phyloP scores from a whole-genome alignment of 2,113 vertebrate species.

The Fukomys damarensis region DNA sequence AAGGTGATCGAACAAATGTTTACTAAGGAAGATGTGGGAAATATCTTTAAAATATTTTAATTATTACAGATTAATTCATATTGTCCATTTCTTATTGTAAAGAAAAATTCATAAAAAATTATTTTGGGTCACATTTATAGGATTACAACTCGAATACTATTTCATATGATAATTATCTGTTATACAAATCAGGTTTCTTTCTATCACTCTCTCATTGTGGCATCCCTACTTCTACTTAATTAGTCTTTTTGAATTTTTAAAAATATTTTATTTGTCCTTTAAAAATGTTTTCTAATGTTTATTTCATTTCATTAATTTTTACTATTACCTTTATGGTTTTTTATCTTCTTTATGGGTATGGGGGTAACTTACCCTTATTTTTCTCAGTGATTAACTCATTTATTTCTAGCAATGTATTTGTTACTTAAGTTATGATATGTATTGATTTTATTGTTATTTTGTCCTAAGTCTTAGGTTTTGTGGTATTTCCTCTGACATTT shows the following conservation, averaged over 20 bases:
- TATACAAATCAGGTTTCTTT: neutral
- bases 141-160: neutral
- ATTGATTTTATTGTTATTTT: conserved; percentile 15
- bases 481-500: neutral
- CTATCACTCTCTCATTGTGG: neutral
- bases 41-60: conserved; percentile 3
- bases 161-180: neutral
- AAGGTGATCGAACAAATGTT: neutral
- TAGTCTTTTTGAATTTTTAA: neutral
- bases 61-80: neutral
- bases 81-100: neutral
- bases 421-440: neutral
- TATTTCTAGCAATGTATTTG: conserved; percentile 6
- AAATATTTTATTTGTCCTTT: neutral
- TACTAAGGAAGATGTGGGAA: neutral
- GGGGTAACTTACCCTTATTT: neutral
- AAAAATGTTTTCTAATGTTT: neutral
- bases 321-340: neutral
- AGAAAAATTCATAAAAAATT: neutral
- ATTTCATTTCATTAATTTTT: conserved; percentile 27
- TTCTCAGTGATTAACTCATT: neutral
- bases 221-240: neutral
- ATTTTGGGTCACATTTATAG: neutral
- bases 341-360: neutral
- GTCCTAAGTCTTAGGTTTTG: neutral